phyloP scores from a whole-genome alignment of 2,888 invertebrate species.

The Meganola albula region DNA sequence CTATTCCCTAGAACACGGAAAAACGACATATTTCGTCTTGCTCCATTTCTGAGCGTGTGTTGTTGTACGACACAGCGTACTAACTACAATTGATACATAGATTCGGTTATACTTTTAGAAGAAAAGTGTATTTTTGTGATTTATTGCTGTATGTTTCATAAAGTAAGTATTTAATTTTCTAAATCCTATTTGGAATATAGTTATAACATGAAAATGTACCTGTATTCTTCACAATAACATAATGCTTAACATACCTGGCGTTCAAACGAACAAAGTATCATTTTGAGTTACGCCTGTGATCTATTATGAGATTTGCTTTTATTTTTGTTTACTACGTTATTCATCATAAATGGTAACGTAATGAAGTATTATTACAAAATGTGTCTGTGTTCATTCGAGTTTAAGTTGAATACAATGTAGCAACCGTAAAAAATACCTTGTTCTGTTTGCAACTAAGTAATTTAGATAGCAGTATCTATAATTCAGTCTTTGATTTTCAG shows the following conservation, averaged over 20 bases:
- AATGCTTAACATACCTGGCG: no score
- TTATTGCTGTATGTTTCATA: no score
- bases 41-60: not conserved
- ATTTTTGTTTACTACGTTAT: conserved; percentile 11
- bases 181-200: conserved; percentile 6
- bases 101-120: conserved; percentile 2
- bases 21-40: not conserved
- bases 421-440: conserved; percentile 6
- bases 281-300: conserved; percentile 3
- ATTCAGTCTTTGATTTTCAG: conserved; percentile 5
- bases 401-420: conserved; percentile 6
- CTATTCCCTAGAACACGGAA: conserved; percentile 6
- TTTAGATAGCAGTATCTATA: conserved; percentile 4
- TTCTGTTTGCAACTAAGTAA: conserved; percentile 2
- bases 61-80: not conserved
- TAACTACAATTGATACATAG: conserved; percentile 1
- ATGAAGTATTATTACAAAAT: conserved; percentile 9
- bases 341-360: conserved; percentile 8
- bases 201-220: not conserved
- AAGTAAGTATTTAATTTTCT: conserved; percentile 6
- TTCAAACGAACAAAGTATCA: conserved; percentile 5
- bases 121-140: conserved; percentile 7
- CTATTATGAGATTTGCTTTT: conserved; percentile 4
- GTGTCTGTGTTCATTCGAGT: conserved; percentile 9
- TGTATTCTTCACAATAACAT: no score